phyloP scores from a whole-genome alignment of 2,797 vertebrate genomes.

The Leontocebus nigricollis region DNA sequence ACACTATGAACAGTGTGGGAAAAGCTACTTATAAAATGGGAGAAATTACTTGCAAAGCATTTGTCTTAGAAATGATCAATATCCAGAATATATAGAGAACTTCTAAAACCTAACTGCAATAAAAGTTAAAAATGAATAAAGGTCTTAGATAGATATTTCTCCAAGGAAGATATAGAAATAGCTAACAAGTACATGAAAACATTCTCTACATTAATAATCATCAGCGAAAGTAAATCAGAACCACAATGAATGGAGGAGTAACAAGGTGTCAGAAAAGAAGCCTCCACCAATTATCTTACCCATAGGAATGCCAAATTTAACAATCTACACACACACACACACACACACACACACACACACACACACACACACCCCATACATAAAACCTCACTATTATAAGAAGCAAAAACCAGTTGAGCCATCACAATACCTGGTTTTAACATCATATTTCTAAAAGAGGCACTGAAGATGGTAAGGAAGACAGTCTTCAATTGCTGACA shows the following conservation, averaged over 20 bases:
- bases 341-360: no score
- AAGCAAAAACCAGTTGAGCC: no score
- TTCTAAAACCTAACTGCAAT: not conserved
- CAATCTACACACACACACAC: no score
- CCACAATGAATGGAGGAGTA: not conserved
- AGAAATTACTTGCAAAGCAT: not conserved
- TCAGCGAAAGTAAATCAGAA: not conserved
- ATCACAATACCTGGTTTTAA: no score
- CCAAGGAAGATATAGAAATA: not conserved
- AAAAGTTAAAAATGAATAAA: not conserved
- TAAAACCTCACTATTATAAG: no score
- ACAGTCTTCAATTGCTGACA: no score
- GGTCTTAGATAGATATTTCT: not conserved
- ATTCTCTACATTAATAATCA: not conserved
- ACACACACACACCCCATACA: no score
- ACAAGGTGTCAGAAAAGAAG: no score
- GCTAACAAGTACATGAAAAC: not conserved
- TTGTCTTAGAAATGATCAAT: not conserved
- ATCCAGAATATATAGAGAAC: not conserved
- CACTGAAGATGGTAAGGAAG: no score
- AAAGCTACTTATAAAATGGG: not conserved
- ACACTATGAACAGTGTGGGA: not conserved
- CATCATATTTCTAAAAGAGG: no score
- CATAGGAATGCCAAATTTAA: no score
- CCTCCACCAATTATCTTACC: no score